Percentiles rank a stretch among this genome's conserved stretches.
Evolutionary conservation across 2,888 invertebrate species (phyloP).

Genomic region (Amphipoea lucens): DNA sequence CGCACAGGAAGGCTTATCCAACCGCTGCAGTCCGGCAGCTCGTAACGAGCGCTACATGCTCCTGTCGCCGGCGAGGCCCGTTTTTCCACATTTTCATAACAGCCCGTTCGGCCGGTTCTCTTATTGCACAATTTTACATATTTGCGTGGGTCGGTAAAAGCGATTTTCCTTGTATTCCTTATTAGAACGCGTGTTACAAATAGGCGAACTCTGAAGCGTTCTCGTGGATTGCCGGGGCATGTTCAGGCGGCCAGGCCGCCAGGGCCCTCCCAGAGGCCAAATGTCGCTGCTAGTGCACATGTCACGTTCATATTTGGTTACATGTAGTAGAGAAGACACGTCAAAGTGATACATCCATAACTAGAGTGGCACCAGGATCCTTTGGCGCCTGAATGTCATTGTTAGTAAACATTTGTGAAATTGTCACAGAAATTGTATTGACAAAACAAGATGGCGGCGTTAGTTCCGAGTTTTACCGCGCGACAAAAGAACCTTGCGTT

Average conservation of each 20-base stretch:
- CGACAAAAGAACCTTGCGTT: background rate
- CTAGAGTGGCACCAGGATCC: background rate
- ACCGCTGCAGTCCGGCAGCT: background rate
- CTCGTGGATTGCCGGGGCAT: background rate
- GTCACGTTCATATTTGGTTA: background rate
- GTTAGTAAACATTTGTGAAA: too few relatives aligned
- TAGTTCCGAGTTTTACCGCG: background rate
- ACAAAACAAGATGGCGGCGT: background rate
- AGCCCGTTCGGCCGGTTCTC: background rate
- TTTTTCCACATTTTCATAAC: conserved; percentile 43
- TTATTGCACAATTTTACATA: conserved; percentile 40
- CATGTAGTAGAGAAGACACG: too few relatives aligned
- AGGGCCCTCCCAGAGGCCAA: too few relatives aligned
- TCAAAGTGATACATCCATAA: too few relatives aligned
- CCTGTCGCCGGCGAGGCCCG: background rate
- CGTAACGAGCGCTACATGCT: background rate
- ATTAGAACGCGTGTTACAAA: background rate
- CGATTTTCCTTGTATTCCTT: conserved; percentile 9
- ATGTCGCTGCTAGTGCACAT: background rate
- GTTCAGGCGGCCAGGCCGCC: background rate
- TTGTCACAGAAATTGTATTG: background rate
- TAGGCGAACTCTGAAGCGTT: background rate
- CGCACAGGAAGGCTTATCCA: background rate
- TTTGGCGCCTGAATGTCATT: too few relatives aligned
- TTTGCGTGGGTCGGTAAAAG: background rate